phyloP scores from a whole-genome alignment of 2,113 vertebrate species.

The Pygathrix nemaeus region DNA sequence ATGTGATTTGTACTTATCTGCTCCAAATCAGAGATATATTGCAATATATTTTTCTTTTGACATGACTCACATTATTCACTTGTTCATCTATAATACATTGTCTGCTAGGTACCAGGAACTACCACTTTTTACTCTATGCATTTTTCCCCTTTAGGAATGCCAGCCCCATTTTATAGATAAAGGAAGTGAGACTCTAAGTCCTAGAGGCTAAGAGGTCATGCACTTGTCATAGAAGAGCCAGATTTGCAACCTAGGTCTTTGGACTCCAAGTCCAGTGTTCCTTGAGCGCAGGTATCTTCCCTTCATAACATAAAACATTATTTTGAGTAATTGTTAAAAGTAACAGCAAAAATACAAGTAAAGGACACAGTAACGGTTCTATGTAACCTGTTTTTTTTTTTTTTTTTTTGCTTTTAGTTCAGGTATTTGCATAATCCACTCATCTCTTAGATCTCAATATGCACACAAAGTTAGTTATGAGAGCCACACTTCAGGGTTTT shows the following conservation, averaged over 20 bases:
- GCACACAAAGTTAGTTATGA: not conserved
- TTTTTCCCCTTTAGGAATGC: not conserved
- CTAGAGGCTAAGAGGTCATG: not conserved
- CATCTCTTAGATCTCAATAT: not conserved
- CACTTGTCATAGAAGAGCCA: not conserved
- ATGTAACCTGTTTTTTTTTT: not conserved
- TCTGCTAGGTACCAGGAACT: not conserved
- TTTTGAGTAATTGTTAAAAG: not conserved
- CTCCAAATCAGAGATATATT: not conserved
- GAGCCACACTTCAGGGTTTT: not conserved
- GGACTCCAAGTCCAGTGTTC: not conserved
- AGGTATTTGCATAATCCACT: not conserved
- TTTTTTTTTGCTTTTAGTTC: not conserved
- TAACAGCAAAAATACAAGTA: not conserved
- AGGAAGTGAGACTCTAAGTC: not conserved
- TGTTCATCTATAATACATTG: not conserved
- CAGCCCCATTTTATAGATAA: not conserved
- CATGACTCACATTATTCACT: not conserved
- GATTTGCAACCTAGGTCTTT: not conserved
- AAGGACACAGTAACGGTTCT: not conserved
- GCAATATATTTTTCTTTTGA: not conserved
- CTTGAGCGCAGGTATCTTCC: not conserved
- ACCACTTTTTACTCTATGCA: not conserved
- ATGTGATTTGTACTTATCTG: not conserved
- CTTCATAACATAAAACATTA: not conserved